These are phyloP conservation scores for Aphidius gifuensis DNA, from an alignment of 1,140 invertebrate species.

Conservation along the genomic window DNA sequence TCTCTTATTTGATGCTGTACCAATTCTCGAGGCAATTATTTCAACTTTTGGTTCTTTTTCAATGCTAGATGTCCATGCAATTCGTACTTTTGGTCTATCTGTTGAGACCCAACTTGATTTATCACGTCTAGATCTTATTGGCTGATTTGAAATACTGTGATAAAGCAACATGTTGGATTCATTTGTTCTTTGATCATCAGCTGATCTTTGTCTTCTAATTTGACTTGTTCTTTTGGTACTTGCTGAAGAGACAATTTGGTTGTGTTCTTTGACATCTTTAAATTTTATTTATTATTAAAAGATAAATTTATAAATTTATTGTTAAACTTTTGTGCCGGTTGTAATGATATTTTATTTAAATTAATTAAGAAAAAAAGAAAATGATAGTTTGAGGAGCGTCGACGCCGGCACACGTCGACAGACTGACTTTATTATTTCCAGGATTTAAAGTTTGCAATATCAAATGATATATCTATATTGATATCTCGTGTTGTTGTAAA, in stretches of 20 bases:
- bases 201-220: constrained; percentile 45
- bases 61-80: constrained; percentile 43
- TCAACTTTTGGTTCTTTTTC: constrained; percentile 36
- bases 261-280: constrained; percentile 29
- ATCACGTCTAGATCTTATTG: constrained; percentile 18
- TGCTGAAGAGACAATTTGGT: constrained; percentile 29
- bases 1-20: constrained; percentile 13
- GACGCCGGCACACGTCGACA: constrained; percentile 44
- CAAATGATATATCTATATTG: no score
- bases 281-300: neutral
- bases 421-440: constrained; percentile 38
- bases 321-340: no score
- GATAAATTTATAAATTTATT: no score
- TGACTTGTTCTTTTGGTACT: constrained; percentile 22
- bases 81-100: constrained; percentile 38
- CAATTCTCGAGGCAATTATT: constrained; percentile 46
- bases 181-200: constrained; percentile 40
- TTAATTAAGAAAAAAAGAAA: neutral
- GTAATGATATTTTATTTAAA: neutral
- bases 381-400: constrained; percentile 1
- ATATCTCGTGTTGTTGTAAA: no score
- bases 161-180: constrained; percentile 1
- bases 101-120: constrained; percentile 15
- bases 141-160: constrained; percentile 5
- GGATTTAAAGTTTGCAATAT: no score